phyloP scores from a whole-genome alignment of 2,797 vertebrate genomes.

The Oreochromis grahami region DNA sequence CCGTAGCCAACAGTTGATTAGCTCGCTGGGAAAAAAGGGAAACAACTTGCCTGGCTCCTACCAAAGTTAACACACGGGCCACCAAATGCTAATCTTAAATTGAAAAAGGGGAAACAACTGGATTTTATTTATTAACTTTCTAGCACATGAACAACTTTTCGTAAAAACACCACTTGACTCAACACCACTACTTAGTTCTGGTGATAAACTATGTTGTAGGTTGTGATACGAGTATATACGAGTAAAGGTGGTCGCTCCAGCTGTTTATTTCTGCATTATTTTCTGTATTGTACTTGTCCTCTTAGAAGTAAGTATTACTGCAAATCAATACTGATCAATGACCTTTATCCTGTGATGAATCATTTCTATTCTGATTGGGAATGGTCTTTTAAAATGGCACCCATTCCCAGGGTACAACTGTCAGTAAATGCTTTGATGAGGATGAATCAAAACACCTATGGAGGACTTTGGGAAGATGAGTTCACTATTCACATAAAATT shows the following conservation, averaged over 20 bases:
- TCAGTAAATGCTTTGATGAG: neutral
- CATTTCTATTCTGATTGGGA: neutral
- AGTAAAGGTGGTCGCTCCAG: neutral
- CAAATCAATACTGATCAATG: neutral
- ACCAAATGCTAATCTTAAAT: neutral
- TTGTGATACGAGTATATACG: neutral
- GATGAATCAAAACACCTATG: neutral
- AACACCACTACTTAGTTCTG: neutral
- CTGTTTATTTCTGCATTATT: neutral
- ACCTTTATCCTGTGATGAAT: neutral
- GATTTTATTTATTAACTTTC: neutral
- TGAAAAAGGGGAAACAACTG: neutral
- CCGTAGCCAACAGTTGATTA: neutral
- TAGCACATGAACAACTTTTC: neutral
- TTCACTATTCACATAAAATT: neutral
- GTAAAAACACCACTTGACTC: neutral
- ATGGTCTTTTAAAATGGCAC: neutral
- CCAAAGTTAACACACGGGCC: neutral
- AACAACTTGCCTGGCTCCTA: neutral
- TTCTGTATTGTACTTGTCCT: neutral
- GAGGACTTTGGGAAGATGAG: neutral
- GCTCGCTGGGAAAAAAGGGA: neutral
- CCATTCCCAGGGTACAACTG: neutral
- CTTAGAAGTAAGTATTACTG: neutral
- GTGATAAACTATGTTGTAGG: neutral